These are phyloP conservation scores for Manis pentadactyla DNA, from an alignment of 2,797 vertebrate species.

Conservation along the genomic window DNA sequence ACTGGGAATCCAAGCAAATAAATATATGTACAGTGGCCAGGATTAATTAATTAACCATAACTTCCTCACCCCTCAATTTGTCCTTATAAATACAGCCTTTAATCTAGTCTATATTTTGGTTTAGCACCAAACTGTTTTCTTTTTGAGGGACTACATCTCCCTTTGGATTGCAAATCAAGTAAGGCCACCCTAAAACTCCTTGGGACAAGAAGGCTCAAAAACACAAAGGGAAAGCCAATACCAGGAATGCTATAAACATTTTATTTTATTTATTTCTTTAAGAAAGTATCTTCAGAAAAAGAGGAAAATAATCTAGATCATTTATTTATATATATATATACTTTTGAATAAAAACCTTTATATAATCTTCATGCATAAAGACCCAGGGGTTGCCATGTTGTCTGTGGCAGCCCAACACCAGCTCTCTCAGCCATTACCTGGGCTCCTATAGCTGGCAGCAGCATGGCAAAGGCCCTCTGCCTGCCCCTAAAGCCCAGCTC, in stretches of 20 bases:
- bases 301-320: conserved; percentile 89
- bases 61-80: not conserved
- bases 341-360: conserved; percentile 89
- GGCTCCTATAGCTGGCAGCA: conserved; percentile 64
- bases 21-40: not conserved
- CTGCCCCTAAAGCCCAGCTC: not conserved
- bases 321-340: conserved; percentile 86
- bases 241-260: conserved; percentile 85
- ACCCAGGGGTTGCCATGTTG: conserved; percentile 55
- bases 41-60: not conserved
- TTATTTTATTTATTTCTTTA: conserved; percentile 86
- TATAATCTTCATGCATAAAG: conserved; percentile 86
- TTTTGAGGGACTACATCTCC: not conserved
- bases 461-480: not conserved
- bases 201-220: conserved; percentile 17
- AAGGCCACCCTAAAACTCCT: not conserved
- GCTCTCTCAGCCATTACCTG: not conserved
- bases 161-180: conserved; percentile 17
- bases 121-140: conserved; percentile 9
- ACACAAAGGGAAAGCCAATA: conserved; percentile 68
- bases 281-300: conserved; percentile 88
- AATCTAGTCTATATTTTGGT: not conserved
- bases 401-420: not conserved
- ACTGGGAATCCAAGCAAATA: not conserved
- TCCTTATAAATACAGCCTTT: not conserved